A percentile compares a stretch with the other conserved stretches of the same genome.
These are phyloP conservation scores for Sciurus vulgaris DNA, from an alignment of 2,797 vertebrate genomes.

Conservation along the genomic window DNA sequence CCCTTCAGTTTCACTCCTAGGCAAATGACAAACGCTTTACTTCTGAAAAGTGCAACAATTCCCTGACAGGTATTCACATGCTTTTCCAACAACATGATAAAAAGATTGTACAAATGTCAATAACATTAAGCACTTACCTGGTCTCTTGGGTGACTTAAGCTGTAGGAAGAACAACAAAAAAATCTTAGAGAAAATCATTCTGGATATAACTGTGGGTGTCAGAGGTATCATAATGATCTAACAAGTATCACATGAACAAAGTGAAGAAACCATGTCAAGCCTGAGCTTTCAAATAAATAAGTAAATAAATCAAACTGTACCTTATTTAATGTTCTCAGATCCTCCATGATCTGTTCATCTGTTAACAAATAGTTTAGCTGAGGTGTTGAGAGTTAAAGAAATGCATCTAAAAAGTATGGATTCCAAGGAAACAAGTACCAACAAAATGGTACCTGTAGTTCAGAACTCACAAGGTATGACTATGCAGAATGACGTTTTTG, in stretches of 20 bases:
- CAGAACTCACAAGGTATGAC: not conserved
- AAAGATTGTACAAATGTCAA: slow-evolving; percentile 4
- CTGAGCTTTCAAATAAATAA: not conserved
- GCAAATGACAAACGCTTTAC: not conserved
- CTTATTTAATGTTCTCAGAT: slow-evolving; percentile 97
- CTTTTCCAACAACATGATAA: slow-evolving; percentile 38
- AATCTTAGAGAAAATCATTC: slow-evolving; percentile 82
- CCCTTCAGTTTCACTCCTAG: not conserved
- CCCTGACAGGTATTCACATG: not conserved
- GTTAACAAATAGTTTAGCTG: slow-evolving; percentile 98
- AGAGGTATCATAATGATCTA: slow-evolving; percentile 56
- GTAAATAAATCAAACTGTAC: slow-evolving; percentile 83
- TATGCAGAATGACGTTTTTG: not conserved
- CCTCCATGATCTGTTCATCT: slow-evolving; percentile 99
- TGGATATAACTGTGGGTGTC: slow-evolving; percentile 44
- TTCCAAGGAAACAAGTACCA: slow-evolving; percentile 39
- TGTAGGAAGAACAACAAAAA: slow-evolving; percentile 86
- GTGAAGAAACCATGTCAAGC: not conserved
- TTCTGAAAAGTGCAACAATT: slow-evolving; percentile 16
- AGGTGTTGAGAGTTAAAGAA: slow-evolving; percentile 91
- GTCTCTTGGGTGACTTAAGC: slow-evolving; percentile 98
- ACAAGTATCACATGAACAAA: not conserved
- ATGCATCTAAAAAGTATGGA: not conserved
- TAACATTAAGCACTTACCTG: slow-evolving; percentile 90
- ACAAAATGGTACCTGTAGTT: not conserved